These are phyloP conservation scores for Byasa hedistus DNA, from an alignment of 2,888 invertebrate genomes.

Conservation along the genomic window DNA sequence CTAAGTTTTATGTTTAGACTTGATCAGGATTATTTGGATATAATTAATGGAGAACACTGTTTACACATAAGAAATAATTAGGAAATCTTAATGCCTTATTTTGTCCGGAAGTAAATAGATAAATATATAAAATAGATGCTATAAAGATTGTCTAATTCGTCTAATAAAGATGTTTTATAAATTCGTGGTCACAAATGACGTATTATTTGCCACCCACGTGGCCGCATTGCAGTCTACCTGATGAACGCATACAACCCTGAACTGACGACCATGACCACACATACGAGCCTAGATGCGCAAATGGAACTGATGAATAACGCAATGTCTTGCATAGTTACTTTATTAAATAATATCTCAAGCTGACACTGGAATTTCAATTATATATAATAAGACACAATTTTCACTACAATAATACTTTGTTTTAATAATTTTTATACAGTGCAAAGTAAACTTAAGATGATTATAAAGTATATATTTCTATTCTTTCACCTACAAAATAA, in stretches of 20 bases:
- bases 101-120: not conserved
- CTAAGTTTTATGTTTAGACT: too few species aligned
- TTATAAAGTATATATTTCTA: too few species aligned
- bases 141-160: not conserved
- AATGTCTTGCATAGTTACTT: constrained; percentile 11
- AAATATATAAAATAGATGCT: not conserved
- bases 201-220: constrained; percentile 15
- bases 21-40: too few species aligned
- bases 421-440: too few species aligned
- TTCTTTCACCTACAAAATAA: not conserved
- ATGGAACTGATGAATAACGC: constrained; percentile 14
- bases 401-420: not conserved
- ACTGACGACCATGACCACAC: constrained; percentile 19
- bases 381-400: not conserved
- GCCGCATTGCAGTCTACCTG: constrained; percentile 9
- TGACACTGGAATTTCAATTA: not conserved
- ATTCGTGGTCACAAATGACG: not conserved
- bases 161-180: not conserved
- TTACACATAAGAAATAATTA: too few species aligned
- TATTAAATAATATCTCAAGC: not conserved
- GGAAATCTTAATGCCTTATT: too few species aligned
- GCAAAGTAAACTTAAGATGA: too few species aligned
- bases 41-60: too few species aligned
- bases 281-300: constrained; percentile 7
- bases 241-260: constrained; percentile 14